Base-by-base conservation (phyloP, 2,888 invertebrate genomes). In the Eurytoma adleriae region DNA sequence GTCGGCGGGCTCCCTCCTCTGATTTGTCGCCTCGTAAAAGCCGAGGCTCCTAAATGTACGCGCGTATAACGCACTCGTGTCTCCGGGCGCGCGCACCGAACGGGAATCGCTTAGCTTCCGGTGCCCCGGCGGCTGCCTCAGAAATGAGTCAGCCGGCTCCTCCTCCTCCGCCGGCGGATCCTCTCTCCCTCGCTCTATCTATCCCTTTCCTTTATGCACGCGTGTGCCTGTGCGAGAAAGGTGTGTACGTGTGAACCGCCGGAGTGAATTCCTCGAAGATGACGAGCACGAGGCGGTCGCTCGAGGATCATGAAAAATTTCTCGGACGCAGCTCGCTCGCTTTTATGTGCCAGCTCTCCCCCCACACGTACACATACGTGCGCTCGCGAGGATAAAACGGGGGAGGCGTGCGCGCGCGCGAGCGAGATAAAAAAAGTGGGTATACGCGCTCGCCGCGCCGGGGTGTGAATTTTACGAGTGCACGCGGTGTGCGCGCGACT, bases 21-120 rank as follows among this genome's bases (percentile, higher is more conserved):
- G 72, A 78, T 78, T 78, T 73, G 71, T 78, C 78, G 78, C 72
- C 73, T 78, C 68, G 72, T 78, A 78, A 78, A 78, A 72, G 20
- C 70, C 30, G n/a, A 16, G 14, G 14, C 54, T 54, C 14, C 54
- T 40, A 40, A 54, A 14, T 62, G 27, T 40, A 18, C 30, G 54
- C n/a, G 16, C 56, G 56, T 40, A 18, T 64, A 14, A 24, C 18
- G 3, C 7, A 13, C 13, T 13, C 12, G 57, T 18, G 3, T 16
- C 20, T 40, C 16, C 27, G 56, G 24, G 20, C 54, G 24, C 54
- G 24, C 52, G n/a, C 54, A 20, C 40, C 70, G 68, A 81, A 74
- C 70, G 74, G 71, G 81, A 81, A 81, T 81, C 78, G 73, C 68
- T 74, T 30, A 69, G 79, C 79, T 79, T 82, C 79, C 82, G 82